phyloP scores from a whole-genome alignment of 2,888 invertebrate genomes.

The Malacosoma neustria region DNA sequence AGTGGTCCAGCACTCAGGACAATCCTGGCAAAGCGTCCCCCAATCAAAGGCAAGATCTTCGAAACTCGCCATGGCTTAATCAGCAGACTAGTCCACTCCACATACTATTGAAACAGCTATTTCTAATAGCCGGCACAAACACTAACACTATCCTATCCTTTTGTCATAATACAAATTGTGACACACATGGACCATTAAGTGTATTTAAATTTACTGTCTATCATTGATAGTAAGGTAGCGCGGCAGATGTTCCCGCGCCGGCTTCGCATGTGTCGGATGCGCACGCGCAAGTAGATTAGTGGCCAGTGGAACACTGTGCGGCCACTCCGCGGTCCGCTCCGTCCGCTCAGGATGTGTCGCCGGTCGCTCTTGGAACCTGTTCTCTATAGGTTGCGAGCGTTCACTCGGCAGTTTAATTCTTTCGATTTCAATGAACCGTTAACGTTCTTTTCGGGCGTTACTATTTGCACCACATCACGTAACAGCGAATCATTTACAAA shows the following conservation, averaged over 20 bases:
- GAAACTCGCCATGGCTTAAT: slow-evolving; percentile 76
- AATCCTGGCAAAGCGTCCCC: slow-evolving; percentile 77
- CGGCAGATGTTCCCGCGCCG: slow-evolving; percentile 28
- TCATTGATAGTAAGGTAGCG: slow-evolving; percentile 16
- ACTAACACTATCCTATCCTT: slow-evolving; percentile 36
- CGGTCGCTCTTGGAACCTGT: slow-evolving; percentile 49
- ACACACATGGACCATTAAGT: background rate
- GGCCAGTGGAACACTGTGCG: slow-evolving; percentile 62
- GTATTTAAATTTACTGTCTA: too few species aligned
- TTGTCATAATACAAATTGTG: slow-evolving; percentile 6
- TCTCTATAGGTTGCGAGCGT: slow-evolving; percentile 41
- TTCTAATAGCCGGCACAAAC: slow-evolving; percentile 34
- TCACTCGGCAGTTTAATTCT: slow-evolving; percentile 46
- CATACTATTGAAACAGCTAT: slow-evolving; percentile 29
- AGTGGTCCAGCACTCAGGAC: slow-evolving; percentile 76
- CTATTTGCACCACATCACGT: slow-evolving; percentile 49
- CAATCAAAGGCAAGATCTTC: slow-evolving; percentile 79
- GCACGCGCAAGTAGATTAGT: slow-evolving; percentile 51
- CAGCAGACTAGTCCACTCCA: slow-evolving; percentile 33
- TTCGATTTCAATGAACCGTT: slow-evolving; percentile 73
- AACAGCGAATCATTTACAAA: slow-evolving; percentile 38
- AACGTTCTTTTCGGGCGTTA: slow-evolving; percentile 57
- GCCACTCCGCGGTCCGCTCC: slow-evolving; percentile 38
- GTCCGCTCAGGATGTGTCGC: slow-evolving; percentile 52
- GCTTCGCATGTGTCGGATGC: slow-evolving; percentile 27